phyloP scores from a whole-genome alignment of 2,797 vertebrate species.

The Acomys russatus region DNA sequence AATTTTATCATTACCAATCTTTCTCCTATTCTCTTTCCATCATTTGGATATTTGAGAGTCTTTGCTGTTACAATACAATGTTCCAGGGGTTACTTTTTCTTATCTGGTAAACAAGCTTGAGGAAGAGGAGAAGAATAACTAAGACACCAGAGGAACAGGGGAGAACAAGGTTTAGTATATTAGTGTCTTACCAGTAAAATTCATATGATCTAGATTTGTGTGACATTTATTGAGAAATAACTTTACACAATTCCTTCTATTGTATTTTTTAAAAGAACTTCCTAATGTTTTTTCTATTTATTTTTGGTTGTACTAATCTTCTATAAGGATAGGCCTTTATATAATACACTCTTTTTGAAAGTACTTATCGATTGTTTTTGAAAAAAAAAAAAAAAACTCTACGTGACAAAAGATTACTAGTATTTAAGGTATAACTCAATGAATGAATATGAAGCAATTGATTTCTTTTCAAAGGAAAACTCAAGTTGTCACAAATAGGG shows the following conservation, averaged over 20 bases:
- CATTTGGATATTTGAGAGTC: slow-evolving; percentile 58
- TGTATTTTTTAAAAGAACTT: slow-evolving; percentile 3
- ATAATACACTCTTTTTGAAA: slow-evolving; percentile 30
- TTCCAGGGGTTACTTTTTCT: slow-evolving; percentile 37
- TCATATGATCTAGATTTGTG: not conserved
- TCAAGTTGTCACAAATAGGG: slow-evolving; percentile 27
- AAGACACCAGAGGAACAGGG: slow-evolving; percentile 1
- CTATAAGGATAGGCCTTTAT: slow-evolving; percentile 1
- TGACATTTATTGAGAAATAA: slow-evolving; percentile 31
- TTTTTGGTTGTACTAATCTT: slow-evolving; percentile 37
- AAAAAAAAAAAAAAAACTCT: slow-evolving; percentile 47
- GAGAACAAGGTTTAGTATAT: slow-evolving; percentile 30
- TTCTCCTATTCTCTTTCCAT: slow-evolving; percentile 7
- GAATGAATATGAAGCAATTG: slow-evolving; percentile 1
- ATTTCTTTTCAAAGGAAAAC: slow-evolving; percentile 56
- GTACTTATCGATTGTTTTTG: slow-evolving; percentile 43
- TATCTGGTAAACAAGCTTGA: slow-evolving; percentile 45
- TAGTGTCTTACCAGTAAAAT: slow-evolving; percentile 30
- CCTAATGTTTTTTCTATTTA: not conserved
- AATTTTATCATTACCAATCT: slow-evolving; percentile 46
- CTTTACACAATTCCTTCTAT: slow-evolving; percentile 28
- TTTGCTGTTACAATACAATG: slow-evolving; percentile 38
- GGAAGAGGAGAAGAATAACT: not conserved
- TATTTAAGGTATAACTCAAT: slow-evolving; percentile 8
- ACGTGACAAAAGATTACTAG: not conserved